Evolutionary conservation across 1,140 invertebrate genomes (phyloP).

Genomic region (Episyrphus balteatus): DNA sequence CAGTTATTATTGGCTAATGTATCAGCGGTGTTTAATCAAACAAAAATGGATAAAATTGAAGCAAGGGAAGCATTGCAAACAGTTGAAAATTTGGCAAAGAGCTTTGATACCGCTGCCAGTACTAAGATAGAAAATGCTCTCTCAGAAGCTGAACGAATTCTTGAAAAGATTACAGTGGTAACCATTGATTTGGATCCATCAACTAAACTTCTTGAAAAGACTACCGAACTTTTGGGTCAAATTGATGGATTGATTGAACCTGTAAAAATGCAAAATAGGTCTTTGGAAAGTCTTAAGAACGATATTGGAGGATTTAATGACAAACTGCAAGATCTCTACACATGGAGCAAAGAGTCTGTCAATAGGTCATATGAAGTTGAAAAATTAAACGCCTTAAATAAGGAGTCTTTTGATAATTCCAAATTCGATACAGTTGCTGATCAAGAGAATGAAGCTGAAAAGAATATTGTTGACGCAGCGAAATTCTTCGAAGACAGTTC

Average conservation of each 20-base stretch:
- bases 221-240: constrained; percentile 51
- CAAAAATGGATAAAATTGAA: constrained; percentile 40
- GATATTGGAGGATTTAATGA: constrained; percentile 49
- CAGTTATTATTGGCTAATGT: constrained; percentile 45
- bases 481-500: constrained; percentile 26
- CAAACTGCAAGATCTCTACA: constrained; percentile 61
- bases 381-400: constrained; percentile 46
- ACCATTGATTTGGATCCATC: constrained; percentile 40
- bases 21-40: constrained; percentile 41
- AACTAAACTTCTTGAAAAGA: constrained; percentile 46
- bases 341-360: constrained; percentile 51
- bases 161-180: constrained; percentile 40
- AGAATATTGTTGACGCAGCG: constrained; percentile 37
- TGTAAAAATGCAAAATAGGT: constrained; percentile 45
- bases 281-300: constrained; percentile 43
- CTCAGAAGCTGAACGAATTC: constrained; percentile 56
- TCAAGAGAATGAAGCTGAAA: constrained; percentile 35
- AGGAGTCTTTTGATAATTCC: constrained; percentile 35
- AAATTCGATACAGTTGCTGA: constrained; percentile 40
- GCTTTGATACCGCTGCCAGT: constrained; percentile 53
- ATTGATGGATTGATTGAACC: constrained; percentile 53
- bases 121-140: constrained; percentile 68
- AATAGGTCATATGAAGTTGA: constrained; percentile 50
- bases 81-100: constrained; percentile 52
- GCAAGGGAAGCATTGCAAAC: constrained; percentile 50